These are phyloP conservation scores for Girardinichthys multiradiatus DNA, from an alignment of 2,113 vertebrate genomes.

Conservation along the genomic window DNA sequence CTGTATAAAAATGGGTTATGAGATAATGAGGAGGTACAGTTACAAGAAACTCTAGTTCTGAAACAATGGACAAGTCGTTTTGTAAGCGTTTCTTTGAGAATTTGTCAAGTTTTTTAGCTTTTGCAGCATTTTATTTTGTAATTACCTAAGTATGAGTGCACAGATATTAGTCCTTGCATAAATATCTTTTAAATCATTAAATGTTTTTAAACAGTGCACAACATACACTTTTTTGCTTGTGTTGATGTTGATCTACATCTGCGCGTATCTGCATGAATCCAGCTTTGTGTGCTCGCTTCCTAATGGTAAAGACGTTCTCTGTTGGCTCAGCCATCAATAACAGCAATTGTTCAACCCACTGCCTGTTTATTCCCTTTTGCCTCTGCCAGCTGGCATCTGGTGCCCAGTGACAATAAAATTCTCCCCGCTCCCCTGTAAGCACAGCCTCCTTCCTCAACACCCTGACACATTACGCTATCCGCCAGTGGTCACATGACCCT, in stretches of 20 bases:
- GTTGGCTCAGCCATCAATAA: slow-evolving; percentile 93
- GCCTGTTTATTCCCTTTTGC: slow-evolving; percentile 82
- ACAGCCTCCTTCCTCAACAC: not conserved
- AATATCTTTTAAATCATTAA: not conserved
- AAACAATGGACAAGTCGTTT: slow-evolving; percentile 59
- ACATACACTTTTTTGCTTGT: slow-evolving; percentile 74
- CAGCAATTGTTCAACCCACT: slow-evolving; percentile 92
- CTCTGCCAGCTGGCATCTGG: slow-evolving; percentile 89
- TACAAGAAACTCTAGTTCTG: slow-evolving; percentile 21
- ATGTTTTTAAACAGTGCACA: slow-evolving; percentile 36
- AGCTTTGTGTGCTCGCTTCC: slow-evolving; percentile 80
- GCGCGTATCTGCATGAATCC: slow-evolving; percentile 83
- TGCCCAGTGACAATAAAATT: slow-evolving; percentile 65
- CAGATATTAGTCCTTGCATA: not conserved
- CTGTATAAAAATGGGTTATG: slow-evolving; percentile 68
- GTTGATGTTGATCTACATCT: slow-evolving; percentile 80
- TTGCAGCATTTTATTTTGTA: not conserved
- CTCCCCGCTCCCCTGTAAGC: slow-evolving; percentile 39
- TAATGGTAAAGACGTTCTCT: slow-evolving; percentile 77
- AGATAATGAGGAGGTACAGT: slow-evolving; percentile 64
- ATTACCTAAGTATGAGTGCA: not conserved
- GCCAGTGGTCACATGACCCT: slow-evolving; percentile 88
- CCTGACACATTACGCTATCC: slow-evolving; percentile 73
- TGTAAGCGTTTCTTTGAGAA: slow-evolving; percentile 3
- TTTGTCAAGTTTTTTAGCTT: not conserved